Conservation (phyloP, 2,113 vertebrate species). For the Ochotona curzoniae region DNA sequence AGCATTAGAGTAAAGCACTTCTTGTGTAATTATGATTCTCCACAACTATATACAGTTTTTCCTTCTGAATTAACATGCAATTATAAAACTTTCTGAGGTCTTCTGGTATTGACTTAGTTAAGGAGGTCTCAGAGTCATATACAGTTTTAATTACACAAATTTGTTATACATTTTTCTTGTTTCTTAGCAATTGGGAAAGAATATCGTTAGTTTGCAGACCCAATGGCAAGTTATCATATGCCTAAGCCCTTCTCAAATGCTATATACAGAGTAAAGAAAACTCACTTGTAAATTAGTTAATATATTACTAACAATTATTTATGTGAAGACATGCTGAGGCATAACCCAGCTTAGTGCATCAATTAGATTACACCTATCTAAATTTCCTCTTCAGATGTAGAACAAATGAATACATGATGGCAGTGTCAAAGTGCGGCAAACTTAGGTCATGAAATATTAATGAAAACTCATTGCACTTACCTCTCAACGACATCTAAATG, state of each 20-base stretch:
- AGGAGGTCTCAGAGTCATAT: neutral
- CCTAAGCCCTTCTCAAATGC: neutral
- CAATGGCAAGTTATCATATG: neutral
- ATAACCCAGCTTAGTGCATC: slow-evolving; percentile 79
- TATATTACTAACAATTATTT: slow-evolving; percentile 69
- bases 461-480: slow-evolving; percentile 79
- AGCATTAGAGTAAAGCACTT: neutral
- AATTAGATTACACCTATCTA: slow-evolving; percentile 73
- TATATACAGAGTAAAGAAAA: neutral
- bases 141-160: neutral
- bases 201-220: slow-evolving; percentile 7
- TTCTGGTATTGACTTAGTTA: neutral
- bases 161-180: neutral
- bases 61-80: neutral
- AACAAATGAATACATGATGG: slow-evolving; percentile 81
- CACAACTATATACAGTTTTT: neutral
- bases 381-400: slow-evolving; percentile 78
- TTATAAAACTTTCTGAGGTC: neutral
- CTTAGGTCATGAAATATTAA: slow-evolving; percentile 85
- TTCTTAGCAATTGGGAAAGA: neutral
- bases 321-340: slow-evolving; percentile 71
- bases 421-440: slow-evolving; percentile 81
- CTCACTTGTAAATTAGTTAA: slow-evolving; percentile 59
- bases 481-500: slow-evolving; percentile 83
- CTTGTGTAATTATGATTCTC: neutral